Base-by-base conservation (phyloP, 2,113 vertebrate species). In the Chloroceryle aenea region DNA sequence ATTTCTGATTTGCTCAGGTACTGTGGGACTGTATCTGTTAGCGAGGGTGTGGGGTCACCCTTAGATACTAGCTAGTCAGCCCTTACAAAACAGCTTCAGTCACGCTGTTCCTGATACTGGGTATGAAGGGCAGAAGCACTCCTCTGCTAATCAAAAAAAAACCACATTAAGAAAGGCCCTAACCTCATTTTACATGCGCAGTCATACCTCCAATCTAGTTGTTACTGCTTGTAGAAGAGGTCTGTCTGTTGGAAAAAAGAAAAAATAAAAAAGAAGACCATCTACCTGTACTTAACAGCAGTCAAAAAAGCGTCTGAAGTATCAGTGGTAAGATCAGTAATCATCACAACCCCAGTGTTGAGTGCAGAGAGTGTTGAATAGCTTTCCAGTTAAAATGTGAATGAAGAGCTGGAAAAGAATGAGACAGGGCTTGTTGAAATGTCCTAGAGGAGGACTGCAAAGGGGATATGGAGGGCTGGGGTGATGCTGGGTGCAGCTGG, bases 61-160 rank as follows among this genome's bases (percentile, higher is more conserved):
- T 43, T 29, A 40, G 66, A 8, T 20, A 6, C 23, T 18, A 29
- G 21, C 32, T 59, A 18, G 42, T 21, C 19, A 29, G 17, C 12
- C 12, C 36, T 62, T 2, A 2, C 11, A 47, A 55, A 40, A 16
- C 14, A 22, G 68, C 19, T 7, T 29, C 1, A 2, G 32, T 74
- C 4, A 2, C 34, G n/a, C 52, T 34, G 5, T 19, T 38, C 32
- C 12, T 55, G 47, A 15, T 29, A 14, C 0, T 1, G 3, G 2
- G 6, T 34, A 9, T 5, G 26, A 36, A 59, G 34, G 22, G 45
- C 30, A 66, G 81, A 40, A 53, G 26, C 20, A 32, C 8, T 30
- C 25, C 8, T 34, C 36, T 40, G 17, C 43, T 67, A n/a, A 56
- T 40, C 7, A 45, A 52, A 85, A 78, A 42, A 78, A 42, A 30